Percentiles rank a stretch among this genome's conserved stretches.
These are phyloP conservation scores for Bactericera cockerelli DNA, from an alignment of 1,140 invertebrate genomes.

Conservation along the genomic window DNA sequence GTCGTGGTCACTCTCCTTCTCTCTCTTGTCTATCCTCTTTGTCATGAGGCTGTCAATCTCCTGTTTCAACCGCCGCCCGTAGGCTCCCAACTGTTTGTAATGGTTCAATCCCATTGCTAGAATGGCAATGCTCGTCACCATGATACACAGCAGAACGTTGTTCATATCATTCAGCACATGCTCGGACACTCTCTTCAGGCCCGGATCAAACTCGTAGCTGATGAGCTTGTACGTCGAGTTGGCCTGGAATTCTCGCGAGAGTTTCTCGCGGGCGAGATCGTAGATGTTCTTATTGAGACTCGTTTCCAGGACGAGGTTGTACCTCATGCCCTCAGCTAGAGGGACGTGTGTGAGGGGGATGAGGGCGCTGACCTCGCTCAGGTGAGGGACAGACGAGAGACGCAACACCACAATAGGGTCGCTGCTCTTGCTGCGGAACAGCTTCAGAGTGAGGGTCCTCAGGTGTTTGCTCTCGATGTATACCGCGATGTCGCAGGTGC, in stretches of 20 bases:
- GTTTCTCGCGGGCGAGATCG: neutral
- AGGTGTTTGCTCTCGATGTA: slow-evolving; percentile 6
- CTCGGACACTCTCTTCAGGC: neutral
- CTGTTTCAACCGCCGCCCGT: neutral
- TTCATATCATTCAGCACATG: slow-evolving; percentile 1
- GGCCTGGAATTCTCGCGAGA: neutral
- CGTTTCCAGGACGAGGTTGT: neutral
- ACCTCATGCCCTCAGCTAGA: neutral
- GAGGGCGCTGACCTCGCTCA: neutral
- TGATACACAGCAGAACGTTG: neutral
- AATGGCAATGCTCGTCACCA: neutral
- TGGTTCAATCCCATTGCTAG: neutral
- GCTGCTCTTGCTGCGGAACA: neutral
- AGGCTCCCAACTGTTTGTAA: neutral
- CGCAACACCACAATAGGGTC: neutral
- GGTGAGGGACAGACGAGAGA: neutral
- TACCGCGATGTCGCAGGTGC: neutral
- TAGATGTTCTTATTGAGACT: slow-evolving; percentile 3
- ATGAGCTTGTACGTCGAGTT: neutral
- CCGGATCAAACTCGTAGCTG: neutral
- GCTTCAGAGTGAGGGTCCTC: neutral
- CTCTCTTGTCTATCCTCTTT: neutral
- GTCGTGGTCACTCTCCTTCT: neutral
- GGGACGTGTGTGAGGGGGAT: neutral
- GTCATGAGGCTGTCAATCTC: neutral